A percentile compares a stretch with the other conserved stretches of the same genome.
Evolutionary conservation across 2,797 vertebrate species (phyloP).

Genomic region (Limnodromus scolopaceus): DNA sequence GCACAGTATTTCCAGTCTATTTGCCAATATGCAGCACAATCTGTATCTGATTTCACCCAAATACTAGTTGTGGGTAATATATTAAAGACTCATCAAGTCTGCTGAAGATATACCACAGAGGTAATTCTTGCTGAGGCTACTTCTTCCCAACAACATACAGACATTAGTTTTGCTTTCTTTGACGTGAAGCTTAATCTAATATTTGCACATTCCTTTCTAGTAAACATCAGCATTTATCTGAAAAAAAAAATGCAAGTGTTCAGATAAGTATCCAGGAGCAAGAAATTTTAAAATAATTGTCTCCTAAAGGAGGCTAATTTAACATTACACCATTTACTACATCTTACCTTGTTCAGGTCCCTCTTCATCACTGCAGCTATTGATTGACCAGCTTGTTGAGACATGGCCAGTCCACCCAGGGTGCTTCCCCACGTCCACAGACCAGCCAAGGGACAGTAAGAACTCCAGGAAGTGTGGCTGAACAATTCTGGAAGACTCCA

Average conservation of each 20-base stretch:
- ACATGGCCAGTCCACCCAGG: conserved; percentile 89
- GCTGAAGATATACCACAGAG: not conserved
- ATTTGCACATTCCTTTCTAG: not conserved
- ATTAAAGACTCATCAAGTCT: not conserved
- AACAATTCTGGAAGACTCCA: conserved; percentile 86
- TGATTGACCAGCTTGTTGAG: conserved; percentile 96
- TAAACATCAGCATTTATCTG: not conserved
- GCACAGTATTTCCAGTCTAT: not conserved
- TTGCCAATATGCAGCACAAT: not conserved
- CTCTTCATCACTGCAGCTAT: conserved; percentile 83
- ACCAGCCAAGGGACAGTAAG: conserved; percentile 89
- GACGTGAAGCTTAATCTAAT: not conserved
- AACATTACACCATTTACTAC: not conserved
- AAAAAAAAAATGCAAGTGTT: not conserved
- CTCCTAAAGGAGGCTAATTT: not conserved
- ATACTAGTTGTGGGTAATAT: not conserved
- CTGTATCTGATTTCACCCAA: not conserved
- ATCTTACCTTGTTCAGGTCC: conserved; percentile 84
- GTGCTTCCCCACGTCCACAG: conserved; percentile 87
- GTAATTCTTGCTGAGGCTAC: not conserved
- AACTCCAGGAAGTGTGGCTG: conserved; percentile 91
- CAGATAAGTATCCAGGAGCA: not conserved
- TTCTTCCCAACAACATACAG: not conserved
- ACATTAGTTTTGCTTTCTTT: not conserved
- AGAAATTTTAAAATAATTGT: not conserved